Evolutionary conservation across 2,888 invertebrate species (phyloP), one percentile per base, ranked within the genome.

Genomic region (Ennomos fuscantarius): DNA sequence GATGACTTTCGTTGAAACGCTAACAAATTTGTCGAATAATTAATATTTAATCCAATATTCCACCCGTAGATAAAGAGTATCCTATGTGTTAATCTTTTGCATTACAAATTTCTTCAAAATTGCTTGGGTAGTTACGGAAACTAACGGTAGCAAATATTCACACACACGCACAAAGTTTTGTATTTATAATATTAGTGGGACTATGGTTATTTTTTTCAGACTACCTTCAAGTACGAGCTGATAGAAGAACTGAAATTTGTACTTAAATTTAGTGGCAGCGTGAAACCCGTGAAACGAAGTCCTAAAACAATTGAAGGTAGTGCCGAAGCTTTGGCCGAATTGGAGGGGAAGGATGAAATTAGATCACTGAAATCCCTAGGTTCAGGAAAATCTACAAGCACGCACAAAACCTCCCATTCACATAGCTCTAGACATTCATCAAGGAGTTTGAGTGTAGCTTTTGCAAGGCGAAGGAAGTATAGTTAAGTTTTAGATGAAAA

Each of bases 201-300:
- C 31, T n/a, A 43, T 9, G 35, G 2, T 11, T 40, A 24, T n/a
- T 33, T 37, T 39, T 81, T 82, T 13, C 85, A 95, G 92, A 87
- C 93, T 1, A 86, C 93, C 0, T 95, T 95, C 76, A 93, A 92
- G 68, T 88, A 92, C 56, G 94, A 94, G 71, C 69, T 95, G 9
- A 76, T 92, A 44, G 93, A 93, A 68, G 96, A 96, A 74, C 66
- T 95, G 36, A 94, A 93, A 70, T 96, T 96, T 72, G 93, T 94
- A 2, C 68, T 94, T 0, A 93, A 92, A 61, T 95, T 95, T 73
- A 94, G 93, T 60, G 94, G 94, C 3, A 93, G 93, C 43, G 89
- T 94, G 0, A 95, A 95, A 70, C 94, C 94, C 1, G 93, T 94
- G 2, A 87, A 88, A 44, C 85, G 92, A 15, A 82, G 82, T 2